Percentiles rank a stretch among this genome's conserved stretches.
Evolutionary conservation across 2,888 invertebrate genomes (phyloP).

Genomic region (Congeria kusceri): DNA sequence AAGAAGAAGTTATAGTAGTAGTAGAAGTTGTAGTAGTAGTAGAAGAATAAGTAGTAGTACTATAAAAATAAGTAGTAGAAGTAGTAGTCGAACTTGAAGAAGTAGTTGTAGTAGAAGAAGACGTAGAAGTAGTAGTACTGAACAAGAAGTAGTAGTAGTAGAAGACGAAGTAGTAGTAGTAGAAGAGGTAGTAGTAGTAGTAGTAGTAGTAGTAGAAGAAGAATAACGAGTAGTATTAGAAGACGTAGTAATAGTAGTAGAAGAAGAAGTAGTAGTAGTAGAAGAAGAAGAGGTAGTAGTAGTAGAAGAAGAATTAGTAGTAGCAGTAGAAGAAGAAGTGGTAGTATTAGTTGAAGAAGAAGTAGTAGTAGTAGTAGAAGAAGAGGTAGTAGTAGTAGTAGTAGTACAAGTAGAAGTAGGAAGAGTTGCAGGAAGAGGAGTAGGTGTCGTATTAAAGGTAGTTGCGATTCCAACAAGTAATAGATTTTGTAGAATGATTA

Average conservation of each 20-base stretch:
- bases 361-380: neutral
- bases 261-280: constrained; percentile 22
- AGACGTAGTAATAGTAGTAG: no score
- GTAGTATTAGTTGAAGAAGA: no score
- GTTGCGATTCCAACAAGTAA: no score
- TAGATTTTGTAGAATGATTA: no score
- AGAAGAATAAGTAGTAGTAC: no score
- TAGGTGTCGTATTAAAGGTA: neutral
- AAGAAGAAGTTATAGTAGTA: constrained; percentile 1
- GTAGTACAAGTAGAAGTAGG: constrained; percentile 5
- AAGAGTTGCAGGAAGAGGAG: neutral
- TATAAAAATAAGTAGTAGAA: constrained; percentile 6
- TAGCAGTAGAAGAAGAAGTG: no score
- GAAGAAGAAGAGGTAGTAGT: constrained; percentile 29
- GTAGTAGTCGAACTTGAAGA: constrained; percentile 10
- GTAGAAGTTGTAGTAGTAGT: neutral
- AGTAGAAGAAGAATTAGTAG: no score
- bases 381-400: constrained; percentile 1
- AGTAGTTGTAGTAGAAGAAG: constrained; percentile 14
- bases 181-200: constrained; percentile 7
- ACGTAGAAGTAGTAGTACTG: no score
- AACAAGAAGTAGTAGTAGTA: no score
- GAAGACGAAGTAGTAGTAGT: no score
- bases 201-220: constrained; percentile 13
- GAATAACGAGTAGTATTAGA: constrained; percentile 13